Evolutionary conservation across 2,888 invertebrate genomes (phyloP).

Genomic region (Sarcophaga carnaria): DNA sequence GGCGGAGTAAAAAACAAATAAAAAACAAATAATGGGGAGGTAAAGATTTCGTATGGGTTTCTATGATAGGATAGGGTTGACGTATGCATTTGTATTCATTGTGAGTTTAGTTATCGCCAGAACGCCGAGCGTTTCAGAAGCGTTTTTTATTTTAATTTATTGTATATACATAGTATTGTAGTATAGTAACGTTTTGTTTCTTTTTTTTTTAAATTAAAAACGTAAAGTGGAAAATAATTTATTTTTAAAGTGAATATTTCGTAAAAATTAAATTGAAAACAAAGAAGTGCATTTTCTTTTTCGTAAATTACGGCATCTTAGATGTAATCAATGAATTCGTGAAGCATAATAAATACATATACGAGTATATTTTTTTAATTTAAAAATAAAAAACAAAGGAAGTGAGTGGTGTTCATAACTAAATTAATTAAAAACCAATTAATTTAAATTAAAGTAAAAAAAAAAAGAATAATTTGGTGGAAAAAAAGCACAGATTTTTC

Average conservation of each 20-base stretch:
- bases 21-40: conserved; percentile 20
- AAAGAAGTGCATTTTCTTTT: conserved; percentile 5
- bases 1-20: neutral
- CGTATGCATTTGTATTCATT: conserved; percentile 28
- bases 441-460: too few relatives aligned
- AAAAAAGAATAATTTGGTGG: too few relatives aligned
- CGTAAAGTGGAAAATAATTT: conserved; percentile 17
- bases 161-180: conserved; percentile 2
- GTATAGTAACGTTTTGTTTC: neutral
- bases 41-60: conserved; percentile 48
- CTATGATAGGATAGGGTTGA: conserved; percentile 39
- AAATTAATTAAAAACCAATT: too few relatives aligned
- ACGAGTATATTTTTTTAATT: too few relatives aligned
- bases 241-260: conserved; percentile 16
- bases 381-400: too few relatives aligned
- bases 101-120: conserved; percentile 61
- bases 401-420: too few relatives aligned
- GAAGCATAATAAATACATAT: neutral
- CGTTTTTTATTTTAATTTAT: conserved; percentile 12
- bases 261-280: conserved; percentile 6
- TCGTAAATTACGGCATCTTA: neutral
- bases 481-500: too few relatives aligned
- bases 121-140: conserved; percentile 58
- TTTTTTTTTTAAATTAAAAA: conserved; percentile 19
- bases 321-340: neutral